Evolutionary conservation across 1,140 invertebrate genomes (phyloP), one percentile per base, ranked within the genome.

Genomic region (Aphaenogaster rudis): DNA sequence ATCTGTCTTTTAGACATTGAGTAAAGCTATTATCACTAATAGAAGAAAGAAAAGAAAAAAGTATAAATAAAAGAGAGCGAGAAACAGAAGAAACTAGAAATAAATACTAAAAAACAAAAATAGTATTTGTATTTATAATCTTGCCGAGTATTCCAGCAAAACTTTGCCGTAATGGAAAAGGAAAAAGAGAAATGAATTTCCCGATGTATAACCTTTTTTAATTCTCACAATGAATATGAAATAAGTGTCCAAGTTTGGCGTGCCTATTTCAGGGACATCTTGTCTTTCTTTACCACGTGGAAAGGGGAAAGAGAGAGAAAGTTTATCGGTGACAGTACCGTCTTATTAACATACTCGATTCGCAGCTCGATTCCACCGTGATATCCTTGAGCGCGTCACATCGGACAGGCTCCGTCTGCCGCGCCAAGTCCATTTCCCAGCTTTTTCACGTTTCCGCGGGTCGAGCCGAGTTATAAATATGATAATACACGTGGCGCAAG

Each of bases 391-490:
- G 74, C 63, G 48, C 54, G 48, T 79, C 80, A 78, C 66, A 80
- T 79, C 48, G 88, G 81, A 87, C 61, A 50, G 61, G 80, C 88
- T 66, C 36, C 66, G 36, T 57, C 77, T 72, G 33, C 42, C 54
- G 42, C 50, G 28, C 63, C 66, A 52, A 76, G 76, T 80, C 66
- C 81, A 76, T 86, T 76, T 52, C 64, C 39, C 61, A 59, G 42
- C 28, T 69, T 92, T 92, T 90, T 91, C 86, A 77, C 90, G 87
- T 91, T 84, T 88, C 87, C 82, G 64, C 67, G 89, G 93, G 91
- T 90, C 92, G 80, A 50, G 88, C 92, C 86, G 91, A 92, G 92
- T 94, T 94, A 94, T 94, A 94, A 94, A 94, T 94, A 93, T 94
- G 93, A 93, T 94, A 94, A 94, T 94, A 93, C 90, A 80, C 90